phyloP scores from a whole-genome alignment of 53 echinoderm and acorn worm genomes.

The Echinarachnius parma region DNA sequence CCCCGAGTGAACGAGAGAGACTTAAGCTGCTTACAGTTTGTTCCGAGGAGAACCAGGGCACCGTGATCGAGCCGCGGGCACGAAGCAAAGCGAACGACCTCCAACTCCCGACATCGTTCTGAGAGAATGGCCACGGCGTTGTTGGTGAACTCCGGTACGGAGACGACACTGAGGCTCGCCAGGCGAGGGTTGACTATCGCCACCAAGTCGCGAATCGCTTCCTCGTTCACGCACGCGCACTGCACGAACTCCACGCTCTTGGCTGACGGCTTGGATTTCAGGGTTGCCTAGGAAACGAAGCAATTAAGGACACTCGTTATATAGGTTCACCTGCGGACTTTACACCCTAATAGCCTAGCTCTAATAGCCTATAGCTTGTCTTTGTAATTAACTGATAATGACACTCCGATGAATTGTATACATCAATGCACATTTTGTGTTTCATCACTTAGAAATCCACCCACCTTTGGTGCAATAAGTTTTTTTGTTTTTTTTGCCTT shows the following conservation, averaged over 20 bases:
- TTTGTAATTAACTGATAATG: no score
- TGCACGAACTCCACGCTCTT: constrained; percentile 30
- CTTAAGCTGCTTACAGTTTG: constrained; percentile 41
- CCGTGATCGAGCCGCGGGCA: constrained; percentile 31
- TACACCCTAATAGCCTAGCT: no score
- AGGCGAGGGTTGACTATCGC: constrained; percentile 36
- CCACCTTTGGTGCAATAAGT: no score
- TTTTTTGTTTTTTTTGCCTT: no score
- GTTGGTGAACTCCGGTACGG: constrained; percentile 37
- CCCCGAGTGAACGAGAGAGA: constrained; percentile 32
- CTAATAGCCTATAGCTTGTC: no score
- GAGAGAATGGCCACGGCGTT: constrained; percentile 43
- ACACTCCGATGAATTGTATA: no score
- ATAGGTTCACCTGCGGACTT: no score
- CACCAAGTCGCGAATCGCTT: constrained; percentile 36
- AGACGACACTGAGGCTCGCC: constrained; percentile 18
- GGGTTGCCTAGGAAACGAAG: constrained; percentile 22
- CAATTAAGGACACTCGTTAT: background rate
- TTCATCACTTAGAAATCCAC: no score
- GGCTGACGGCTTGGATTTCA: constrained; percentile 9
- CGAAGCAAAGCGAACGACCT: constrained; percentile 32
- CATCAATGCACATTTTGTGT: no score
- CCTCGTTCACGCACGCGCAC: constrained; percentile 47
- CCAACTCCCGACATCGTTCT: constrained; percentile 37
- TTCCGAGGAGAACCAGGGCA: constrained; percentile 32